Base-by-base conservation (phyloP, 2,888 invertebrate genomes). In the Philereme transversata region DNA sequence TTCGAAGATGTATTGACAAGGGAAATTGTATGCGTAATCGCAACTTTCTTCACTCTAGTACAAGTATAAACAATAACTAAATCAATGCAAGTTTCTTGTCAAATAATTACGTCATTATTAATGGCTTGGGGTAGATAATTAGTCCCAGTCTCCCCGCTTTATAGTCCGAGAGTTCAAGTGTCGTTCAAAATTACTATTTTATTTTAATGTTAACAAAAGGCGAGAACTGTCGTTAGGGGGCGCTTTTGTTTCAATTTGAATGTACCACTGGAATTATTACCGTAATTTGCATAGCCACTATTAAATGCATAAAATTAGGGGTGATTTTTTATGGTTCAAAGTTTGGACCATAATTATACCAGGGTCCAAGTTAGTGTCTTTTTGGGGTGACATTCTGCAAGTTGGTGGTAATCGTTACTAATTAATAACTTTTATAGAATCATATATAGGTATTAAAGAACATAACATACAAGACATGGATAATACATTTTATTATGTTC, bases 231-330 rank as follows among this genome's bases (percentile, higher is more conserved):
- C 73, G 81, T 76, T 77, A 80, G 85, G 83, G 89, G 67, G 71
- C 70, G 78, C 87, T 77, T 80, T 91, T 91, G 90, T 90, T 90
- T 91, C 88, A 88, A 84, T 81, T 79, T 83, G 78, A 81, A 87
- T 84, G 77, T 79, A 77, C 76, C 77, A 74, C 74, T 72, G 73
- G 73, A 82, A 79, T 86, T 86, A 87, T 85, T 85, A 78, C 83
- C 71, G 75, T 77, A 80, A 86, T 88, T 87, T 87, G 83, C 88
- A 87, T 88, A 79, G 73, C 59, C 59, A 70, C 71, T 71, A 63
- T 67, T 70, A 72, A 76, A 74, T 69, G 70, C 71, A 72, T 73
- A 65, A 69, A 76, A 72, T 77, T 70, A 70, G 36, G 72, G 71
- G 75, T 68, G 73, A 74, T 76, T 79, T 78, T 83, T 81, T 77